Evolutionary conservation across 2,797 vertebrate species (phyloP).

Genomic region (Pitangus sulphuratus): DNA sequence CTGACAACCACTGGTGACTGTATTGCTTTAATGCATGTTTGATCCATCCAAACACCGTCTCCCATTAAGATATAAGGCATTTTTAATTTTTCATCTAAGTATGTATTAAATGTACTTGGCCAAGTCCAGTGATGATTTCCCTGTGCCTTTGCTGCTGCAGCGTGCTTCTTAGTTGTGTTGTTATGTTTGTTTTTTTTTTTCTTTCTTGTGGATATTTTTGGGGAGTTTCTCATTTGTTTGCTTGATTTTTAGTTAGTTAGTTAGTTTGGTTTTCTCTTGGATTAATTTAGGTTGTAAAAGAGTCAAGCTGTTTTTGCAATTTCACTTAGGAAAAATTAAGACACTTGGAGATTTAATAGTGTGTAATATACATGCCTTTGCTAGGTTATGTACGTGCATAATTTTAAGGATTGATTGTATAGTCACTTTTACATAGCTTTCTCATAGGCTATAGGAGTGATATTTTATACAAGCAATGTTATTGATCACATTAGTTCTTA

Average conservation of each 20-base stretch:
- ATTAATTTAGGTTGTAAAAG: background rate
- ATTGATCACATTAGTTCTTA: background rate
- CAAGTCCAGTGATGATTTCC: background rate
- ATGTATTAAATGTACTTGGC: background rate
- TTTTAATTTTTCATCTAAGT: constrained; percentile 28
- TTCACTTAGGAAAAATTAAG: background rate
- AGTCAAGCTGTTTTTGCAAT: background rate
- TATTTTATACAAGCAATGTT: background rate
- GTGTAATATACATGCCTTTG: background rate
- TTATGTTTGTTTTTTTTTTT: background rate
- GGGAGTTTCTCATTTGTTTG: background rate
- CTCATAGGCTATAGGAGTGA: background rate
- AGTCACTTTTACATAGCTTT: background rate
- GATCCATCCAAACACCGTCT: background rate
- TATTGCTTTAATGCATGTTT: background rate
- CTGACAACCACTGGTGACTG: background rate
- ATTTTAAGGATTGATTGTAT: background rate
- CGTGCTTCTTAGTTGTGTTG: background rate
- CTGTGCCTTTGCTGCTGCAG: background rate
- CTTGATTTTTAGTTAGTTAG: background rate
- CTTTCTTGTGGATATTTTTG: background rate
- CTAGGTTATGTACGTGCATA: background rate
- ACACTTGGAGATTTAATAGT: background rate
- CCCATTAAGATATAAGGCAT: background rate
- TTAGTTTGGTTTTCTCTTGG: background rate